Conservation (phyloP, 2,888 invertebrate species). For the Meganola albula region DNA sequence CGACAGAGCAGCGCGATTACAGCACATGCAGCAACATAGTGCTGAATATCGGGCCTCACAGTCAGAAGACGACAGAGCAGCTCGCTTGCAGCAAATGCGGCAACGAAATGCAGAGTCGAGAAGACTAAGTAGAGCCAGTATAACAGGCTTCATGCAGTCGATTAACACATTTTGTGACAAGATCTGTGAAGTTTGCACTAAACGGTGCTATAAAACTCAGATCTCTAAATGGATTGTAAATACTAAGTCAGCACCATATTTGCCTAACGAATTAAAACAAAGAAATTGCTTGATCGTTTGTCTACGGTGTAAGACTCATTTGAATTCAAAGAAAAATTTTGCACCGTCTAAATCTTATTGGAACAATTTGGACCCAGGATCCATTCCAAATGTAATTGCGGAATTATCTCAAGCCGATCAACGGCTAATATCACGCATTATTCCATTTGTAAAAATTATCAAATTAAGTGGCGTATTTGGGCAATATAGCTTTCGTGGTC, state of each 20-base stretch:
- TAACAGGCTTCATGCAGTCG: slow-evolving; percentile 9
- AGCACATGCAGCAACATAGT: too few species aligned
- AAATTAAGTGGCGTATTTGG: slow-evolving; percentile 21
- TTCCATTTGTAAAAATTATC: slow-evolving; percentile 24
- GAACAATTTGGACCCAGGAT: slow-evolving; percentile 26
- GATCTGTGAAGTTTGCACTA: slow-evolving; percentile 7
- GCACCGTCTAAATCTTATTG: slow-evolving; percentile 24
- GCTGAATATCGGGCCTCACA: too few species aligned
- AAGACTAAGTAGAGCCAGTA: slow-evolving; percentile 11
- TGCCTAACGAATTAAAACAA: not conserved
- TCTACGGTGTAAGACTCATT: not conserved
- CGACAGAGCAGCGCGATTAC: too few species aligned
- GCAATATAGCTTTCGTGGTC: slow-evolving; percentile 23
- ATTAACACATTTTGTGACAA: slow-evolving; percentile 9
- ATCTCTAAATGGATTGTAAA: slow-evolving; percentile 1
- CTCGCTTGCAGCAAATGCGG: slow-evolving; percentile 7
- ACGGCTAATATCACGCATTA: slow-evolving; percentile 19
- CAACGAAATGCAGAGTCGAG: slow-evolving; percentile 7
- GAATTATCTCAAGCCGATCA: slow-evolving; percentile 20
- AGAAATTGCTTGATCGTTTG: not conserved
- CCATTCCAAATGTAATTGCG: slow-evolving; percentile 20
- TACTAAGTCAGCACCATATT: not conserved
- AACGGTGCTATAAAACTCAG: slow-evolving; percentile 5
- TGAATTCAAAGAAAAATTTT: not conserved
- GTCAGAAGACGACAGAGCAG: not conserved